Base-by-base conservation (phyloP, 2,797 vertebrate species). In the Ataeniobius toweri region DNA sequence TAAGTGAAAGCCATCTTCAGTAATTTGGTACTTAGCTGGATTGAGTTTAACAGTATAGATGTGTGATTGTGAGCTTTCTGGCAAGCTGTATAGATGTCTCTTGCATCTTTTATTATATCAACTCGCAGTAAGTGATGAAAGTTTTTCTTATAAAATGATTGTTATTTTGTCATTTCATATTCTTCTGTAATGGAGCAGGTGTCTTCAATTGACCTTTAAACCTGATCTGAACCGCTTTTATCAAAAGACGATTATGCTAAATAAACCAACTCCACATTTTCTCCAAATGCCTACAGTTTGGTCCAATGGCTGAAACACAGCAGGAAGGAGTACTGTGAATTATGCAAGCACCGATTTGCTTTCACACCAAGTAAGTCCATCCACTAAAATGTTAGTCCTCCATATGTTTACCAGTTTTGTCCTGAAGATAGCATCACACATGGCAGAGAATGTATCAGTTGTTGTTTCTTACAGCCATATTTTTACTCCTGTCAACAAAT, bases 221-320 rank as follows among this genome's bases (percentile, higher is more conserved):
- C 39, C 36, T 41, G 63, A 67, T 39, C 63, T 67, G 63, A 13
- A 18, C 12, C 41, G n/a, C 39, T 26, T 46, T 69, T 67, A 5
- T 12, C 10, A 14, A n/a, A 41, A 5, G 36, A 41, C 16, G 22
- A 39, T 67, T 67, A 67, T 22, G 3, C 41, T 41, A 44, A 67
- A 13, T 44, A 44, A 68, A 36, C 36, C 36, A 36, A 36, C 36
- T 36, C 36, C 36, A 36, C 4, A 36, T 46, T 50, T 50, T 50
- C 28, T 84, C 41, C 81, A n/a, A 69, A 84, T 83, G 10, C 92
- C 93, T 95, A 69, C 96, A 99, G 98, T 95, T 97, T 99, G 97
- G 98, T 99, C 95, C 98, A 99, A 88, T 99, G 98, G 98, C 96
- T 99, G 94, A 99, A 99, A 94, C 98, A 99, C 94, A 99, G 98